Percentiles rank a stretch among this genome's conserved stretches.
Conservation (phyloP, 2,113 vertebrate species). For the Nothobranchius furzeri region DNA sequence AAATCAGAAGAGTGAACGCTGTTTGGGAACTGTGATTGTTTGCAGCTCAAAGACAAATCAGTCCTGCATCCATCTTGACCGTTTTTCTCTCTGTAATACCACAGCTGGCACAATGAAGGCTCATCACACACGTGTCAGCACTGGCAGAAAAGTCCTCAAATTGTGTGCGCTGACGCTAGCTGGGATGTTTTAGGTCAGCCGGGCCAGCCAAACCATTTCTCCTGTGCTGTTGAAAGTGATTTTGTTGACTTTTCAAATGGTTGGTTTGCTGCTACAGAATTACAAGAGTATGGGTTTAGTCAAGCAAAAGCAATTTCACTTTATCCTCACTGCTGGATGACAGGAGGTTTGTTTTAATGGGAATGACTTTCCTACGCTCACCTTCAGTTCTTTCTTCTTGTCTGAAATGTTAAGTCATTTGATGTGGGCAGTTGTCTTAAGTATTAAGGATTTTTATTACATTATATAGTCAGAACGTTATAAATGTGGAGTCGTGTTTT, state of each 20-base stretch:
- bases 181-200: background rate
- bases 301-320: constrained; percentile 38
- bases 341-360: constrained; percentile 17
- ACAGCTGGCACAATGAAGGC: background rate
- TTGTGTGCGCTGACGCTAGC: constrained; percentile 7
- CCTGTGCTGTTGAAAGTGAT: background rate
- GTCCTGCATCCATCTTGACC: background rate
- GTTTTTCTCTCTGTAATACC: background rate
- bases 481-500: constrained; percentile 23
- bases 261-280: constrained; percentile 23
- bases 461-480: constrained; percentile 26
- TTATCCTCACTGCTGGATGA: constrained; percentile 17
- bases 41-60: background rate
- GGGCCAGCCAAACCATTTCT: background rate
- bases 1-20: background rate
- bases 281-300: constrained; percentile 9
- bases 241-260: constrained; percentile 27
- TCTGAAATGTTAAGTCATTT: constrained; percentile 3
- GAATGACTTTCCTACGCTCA: constrained; percentile 9
- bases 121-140: background rate
- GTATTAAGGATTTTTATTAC: constrained; percentile 14
- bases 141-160: background rate
- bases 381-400: constrained; percentile 16
- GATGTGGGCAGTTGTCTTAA: constrained; percentile 1
- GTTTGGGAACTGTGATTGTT: background rate